Evolutionary conservation across 2,888 invertebrate species (phyloP), one percentile per base, ranked within the genome.

Genomic region (Lasioglossum lativentre): DNA sequence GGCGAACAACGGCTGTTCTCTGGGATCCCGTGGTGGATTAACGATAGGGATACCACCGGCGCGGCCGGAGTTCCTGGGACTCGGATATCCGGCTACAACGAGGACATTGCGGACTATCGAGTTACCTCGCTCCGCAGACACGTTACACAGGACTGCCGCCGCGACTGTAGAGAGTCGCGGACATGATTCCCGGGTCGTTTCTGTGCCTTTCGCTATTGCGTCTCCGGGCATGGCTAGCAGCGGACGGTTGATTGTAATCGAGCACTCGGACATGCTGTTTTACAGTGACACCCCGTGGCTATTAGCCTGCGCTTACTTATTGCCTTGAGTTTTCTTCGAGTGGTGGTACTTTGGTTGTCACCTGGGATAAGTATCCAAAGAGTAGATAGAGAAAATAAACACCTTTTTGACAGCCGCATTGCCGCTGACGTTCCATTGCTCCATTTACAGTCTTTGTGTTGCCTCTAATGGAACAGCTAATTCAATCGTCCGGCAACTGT

Each of bases 31-130:
- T 75, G 75, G 71, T 40, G 42, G 59, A 38, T 42, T 47, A 6
- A 40, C 38, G 74, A 78, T 76, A 74, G 40, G 73, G 78, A 75
- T 82, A 74, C 45, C 27, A 74, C 45, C 27, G 34, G 56, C 34
- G 34, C 34, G 34, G 34, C 34, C 73, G 88, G 88, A 86, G 82
- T 86, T 45, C 76, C 30, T 42, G 56, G 78, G 73, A 80, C 80
- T 85, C 82, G 77, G 40, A 71, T 75, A 68, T 40, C 68, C 70
- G 56, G 70, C 38, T 70, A 40, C 40, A 70, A 70, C 70, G 70
- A 70, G 70, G 40, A 70, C 70, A 70, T 70, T 40, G 40, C 70
- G 70, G 23, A 70, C 70, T 70, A 40, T 70, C 70, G 70, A n/a
- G 70, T 40, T 70, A 68, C 68, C 40, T 70, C 4, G 40, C n/a